Base-by-base conservation (phyloP, 2,888 invertebrate genomes). In the Caenorhabditis sulstoni region DNA sequence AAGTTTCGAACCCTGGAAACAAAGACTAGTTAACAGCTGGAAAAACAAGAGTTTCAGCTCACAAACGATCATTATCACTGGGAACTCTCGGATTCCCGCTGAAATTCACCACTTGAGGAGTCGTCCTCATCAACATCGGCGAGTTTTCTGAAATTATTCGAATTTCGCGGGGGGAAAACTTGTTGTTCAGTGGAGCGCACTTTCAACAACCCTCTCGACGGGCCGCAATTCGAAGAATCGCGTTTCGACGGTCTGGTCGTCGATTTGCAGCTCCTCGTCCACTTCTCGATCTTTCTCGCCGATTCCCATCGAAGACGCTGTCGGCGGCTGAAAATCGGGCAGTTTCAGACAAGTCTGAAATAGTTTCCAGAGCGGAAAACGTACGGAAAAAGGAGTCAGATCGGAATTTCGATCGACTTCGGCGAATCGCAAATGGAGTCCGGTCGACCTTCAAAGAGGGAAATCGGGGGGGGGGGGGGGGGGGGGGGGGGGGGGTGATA, bases 1-100 rank as follows among this genome's bases (percentile, higher is more conserved):
- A 76, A 29, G 45, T 58, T 62, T 12, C 73, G 75, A 5, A 79
- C 39, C 50, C 81, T 82, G 44, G 45, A 80, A 59, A 23, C 8
- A 29, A 22, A 37, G n/a, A 50, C 39, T n/a, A 12, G 14, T 49
- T 16, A 0, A n/a, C 29, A 29, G 29, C 29, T 29, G n/a, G n/a
- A 29, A 29, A 29, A 29, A 29, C 7, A 3, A 5, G 29, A 29
- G 7, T 29, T 29, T 29, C 29, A 29, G 29, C 70, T 62, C 23
- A 71, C 71, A 64, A 41, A 35, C 62, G 55, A 45, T 71, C 71
- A n/a, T 71, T 71, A 7, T 71, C 71, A 50, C n/a, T n/a, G n/a
- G n/a, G n/a, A n/a, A n/a, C n/a, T n/a, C 52, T 62, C 20, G 50
- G 49, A 41, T 45, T 45, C 3, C 47, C 39, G 44, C 66, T 66